These are phyloP conservation scores for Formicarius rufipectus DNA, from an alignment of 2,113 vertebrate species.

Conservation along the genomic window DNA sequence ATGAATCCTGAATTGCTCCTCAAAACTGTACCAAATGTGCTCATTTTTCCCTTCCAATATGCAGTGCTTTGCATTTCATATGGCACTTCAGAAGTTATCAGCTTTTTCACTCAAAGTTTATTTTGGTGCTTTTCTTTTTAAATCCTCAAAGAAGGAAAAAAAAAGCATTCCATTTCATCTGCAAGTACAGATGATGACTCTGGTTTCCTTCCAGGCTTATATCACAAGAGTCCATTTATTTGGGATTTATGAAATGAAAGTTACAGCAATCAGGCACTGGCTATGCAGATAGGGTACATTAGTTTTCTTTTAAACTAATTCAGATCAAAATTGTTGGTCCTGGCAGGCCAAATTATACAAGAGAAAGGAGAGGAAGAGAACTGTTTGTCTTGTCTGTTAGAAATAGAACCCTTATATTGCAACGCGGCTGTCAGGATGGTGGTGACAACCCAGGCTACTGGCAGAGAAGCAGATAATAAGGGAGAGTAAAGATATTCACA, in stretches of 20 bases:
- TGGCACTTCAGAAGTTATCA: neutral
- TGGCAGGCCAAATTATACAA: neutral
- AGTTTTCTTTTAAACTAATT: constrained; percentile 13
- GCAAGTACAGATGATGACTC: neutral
- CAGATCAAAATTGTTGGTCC: neutral
- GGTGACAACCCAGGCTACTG: neutral
- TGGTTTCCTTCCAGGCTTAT: neutral
- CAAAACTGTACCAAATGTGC: neutral
- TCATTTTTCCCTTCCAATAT: neutral
- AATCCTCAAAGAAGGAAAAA: neutral
- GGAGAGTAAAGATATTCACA: neutral
- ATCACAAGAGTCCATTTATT: neutral
- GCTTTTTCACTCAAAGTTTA: neutral
- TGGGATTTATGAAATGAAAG: neutral
- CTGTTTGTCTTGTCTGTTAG: neutral
- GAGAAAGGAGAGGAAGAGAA: neutral
- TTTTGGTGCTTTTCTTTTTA: constrained; percentile 21
- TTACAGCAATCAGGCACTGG: neutral
- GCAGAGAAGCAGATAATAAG: neutral
- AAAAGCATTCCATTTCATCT: neutral
- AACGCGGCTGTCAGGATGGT: neutral
- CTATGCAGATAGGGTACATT: neutral
- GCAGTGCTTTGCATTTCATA: neutral
- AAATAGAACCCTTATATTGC: neutral
- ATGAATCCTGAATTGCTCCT: neutral